Conservation (phyloP, 2,113 vertebrate genomes). For the Okapia johnstoni region DNA sequence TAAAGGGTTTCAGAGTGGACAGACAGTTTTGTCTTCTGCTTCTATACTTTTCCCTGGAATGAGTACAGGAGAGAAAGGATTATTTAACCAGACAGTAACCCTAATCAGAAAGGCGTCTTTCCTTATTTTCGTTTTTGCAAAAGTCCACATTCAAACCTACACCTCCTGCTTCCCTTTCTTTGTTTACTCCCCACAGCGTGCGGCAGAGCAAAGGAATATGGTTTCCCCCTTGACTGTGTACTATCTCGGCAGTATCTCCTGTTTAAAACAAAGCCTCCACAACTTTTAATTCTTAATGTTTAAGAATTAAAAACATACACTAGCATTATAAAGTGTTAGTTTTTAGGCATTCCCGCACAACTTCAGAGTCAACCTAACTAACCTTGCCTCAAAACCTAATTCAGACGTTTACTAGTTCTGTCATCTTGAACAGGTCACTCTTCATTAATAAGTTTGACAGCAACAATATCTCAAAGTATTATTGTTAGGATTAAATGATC, state of each 20-base stretch:
- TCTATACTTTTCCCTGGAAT: not conserved
- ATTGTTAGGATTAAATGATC: not conserved
- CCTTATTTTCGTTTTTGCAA: not conserved
- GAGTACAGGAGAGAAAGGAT: not conserved
- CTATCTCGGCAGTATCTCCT: not conserved
- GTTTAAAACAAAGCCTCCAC: not conserved
- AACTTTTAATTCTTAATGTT: not conserved
- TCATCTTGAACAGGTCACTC: not conserved
- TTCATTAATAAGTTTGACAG: not conserved
- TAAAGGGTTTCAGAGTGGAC: not conserved
- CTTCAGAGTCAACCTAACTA: not conserved
- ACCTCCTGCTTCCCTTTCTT: not conserved
- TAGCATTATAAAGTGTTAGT: not conserved
- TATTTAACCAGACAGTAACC: not conserved
- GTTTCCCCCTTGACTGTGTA: not conserved
- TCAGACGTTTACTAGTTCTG: not conserved
- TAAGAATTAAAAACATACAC: not conserved
- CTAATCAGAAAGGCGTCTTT: not conserved
- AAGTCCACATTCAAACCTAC: not conserved
- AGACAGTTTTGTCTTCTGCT: not conserved
- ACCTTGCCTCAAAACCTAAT: not conserved
- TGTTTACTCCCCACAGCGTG: not conserved
- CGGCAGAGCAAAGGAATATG: not conserved
- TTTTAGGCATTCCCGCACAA: not conserved
- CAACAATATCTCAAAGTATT: not conserved